These are phyloP conservation scores for Lordiphosa stackelbergi DNA, from an alignment of 1,140 invertebrate species.

Conservation along the genomic window DNA sequence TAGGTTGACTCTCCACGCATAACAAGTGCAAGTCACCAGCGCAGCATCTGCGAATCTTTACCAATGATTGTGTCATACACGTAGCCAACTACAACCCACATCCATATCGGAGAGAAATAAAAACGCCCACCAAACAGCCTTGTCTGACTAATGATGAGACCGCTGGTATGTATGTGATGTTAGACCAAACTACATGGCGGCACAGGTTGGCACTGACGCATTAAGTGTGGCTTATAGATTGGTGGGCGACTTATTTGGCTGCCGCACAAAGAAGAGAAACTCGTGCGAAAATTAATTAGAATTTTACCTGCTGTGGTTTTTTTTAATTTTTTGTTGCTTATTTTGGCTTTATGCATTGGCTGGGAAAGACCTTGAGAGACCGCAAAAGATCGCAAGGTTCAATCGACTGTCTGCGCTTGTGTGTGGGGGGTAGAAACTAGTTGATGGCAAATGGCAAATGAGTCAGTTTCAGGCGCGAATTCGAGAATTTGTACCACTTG, in stretches of 20 bases:
- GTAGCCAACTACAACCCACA: slow-evolving; percentile 21
- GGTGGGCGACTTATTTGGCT: slow-evolving; percentile 22
- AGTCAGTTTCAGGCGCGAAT: slow-evolving; percentile 11
- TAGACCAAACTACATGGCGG: slow-evolving; percentile 22
- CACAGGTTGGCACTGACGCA: slow-evolving; percentile 41
- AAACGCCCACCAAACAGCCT: slow-evolving; percentile 25
- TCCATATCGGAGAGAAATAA: background rate
- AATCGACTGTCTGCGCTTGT: slow-evolving; percentile 52
- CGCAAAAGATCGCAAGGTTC: slow-evolving; percentile 44
- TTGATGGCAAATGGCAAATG: slow-evolving; percentile 30
- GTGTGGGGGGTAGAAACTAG: slow-evolving; percentile 37
- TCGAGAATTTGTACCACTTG: too few species aligned
- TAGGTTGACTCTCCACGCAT: slow-evolving; percentile 62
- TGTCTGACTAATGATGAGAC: slow-evolving; percentile 35
- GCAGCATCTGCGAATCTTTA: slow-evolving; percentile 14
- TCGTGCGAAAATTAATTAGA: slow-evolving; percentile 61
- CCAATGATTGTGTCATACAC: slow-evolving; percentile 59
- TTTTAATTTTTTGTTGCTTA: slow-evolving; percentile 4
- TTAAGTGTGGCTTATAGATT: background rate
- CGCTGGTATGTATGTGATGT: slow-evolving; percentile 10
- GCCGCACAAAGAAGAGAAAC: slow-evolving; percentile 20
- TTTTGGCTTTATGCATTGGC: slow-evolving; percentile 20
- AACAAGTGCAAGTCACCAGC: slow-evolving; percentile 54
- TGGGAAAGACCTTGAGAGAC: slow-evolving; percentile 65
- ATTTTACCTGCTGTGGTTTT: slow-evolving; percentile 51